Evolutionary conservation across 2,797 vertebrate species (phyloP), one percentile per base, ranked within the genome.

Genomic region (Liparis tanakae): DNA sequence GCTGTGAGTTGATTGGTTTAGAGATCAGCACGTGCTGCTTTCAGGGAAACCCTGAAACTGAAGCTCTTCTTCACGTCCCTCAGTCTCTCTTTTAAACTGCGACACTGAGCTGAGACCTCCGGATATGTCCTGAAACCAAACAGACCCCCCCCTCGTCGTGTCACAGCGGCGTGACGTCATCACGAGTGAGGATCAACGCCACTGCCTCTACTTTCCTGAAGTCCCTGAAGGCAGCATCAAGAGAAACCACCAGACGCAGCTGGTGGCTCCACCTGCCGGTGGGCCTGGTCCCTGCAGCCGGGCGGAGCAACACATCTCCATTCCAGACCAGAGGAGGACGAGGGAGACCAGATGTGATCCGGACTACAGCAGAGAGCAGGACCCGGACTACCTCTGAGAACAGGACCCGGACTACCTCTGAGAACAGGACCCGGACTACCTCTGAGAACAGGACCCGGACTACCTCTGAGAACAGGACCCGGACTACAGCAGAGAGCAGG

Each of bases 221-320:
- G 67, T 62, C 10, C 72, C 0, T 89, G 80, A 87, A 92, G 10
- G 87, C 87, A 76, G 22, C 88, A 77, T 1, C 0, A 0, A 1
- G 13, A 50, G 39, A 41, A 41, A 33, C 7, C 1, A 17, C 14
- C 70, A 13, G 22, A 4, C 20, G 20, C 43, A 54, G 62, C 54
- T 44, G 53, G 53, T 30, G 67, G 20, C 83, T 74, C 91, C 93
- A 80, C 88, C 93, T 93, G 82, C 84, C 72, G 93, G 87, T 14
- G 78, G 33, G 0, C 9, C 3, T 0, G 7, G n/a, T 1, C 50
- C 79, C 39, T 76, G 13, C 85, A 90, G 82, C 88, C 93, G 93
- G 95, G 96, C 94, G 95, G 95, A 95, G 95, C 96, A 94, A 94
- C 89, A 89, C 82, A 85, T 82, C 84, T 92, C 85, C 82, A 90